Evolutionary conservation across 2,113 vertebrate species (phyloP).

Genomic region (Barbus barbus): DNA sequence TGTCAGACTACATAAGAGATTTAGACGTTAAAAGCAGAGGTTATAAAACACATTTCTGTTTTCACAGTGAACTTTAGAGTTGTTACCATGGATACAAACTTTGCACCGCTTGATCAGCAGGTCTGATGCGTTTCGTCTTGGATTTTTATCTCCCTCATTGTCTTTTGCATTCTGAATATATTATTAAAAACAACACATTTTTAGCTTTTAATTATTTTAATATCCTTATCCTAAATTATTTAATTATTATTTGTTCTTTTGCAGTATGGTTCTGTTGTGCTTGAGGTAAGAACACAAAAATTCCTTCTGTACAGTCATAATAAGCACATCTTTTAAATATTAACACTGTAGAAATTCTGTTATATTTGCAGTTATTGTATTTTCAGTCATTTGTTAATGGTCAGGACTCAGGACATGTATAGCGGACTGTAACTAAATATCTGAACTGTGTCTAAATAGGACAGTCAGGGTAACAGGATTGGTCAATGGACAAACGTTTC

Average conservation of each 20-base stretch:
- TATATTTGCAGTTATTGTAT: neutral
- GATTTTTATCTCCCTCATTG: neutral
- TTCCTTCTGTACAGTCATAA: neutral
- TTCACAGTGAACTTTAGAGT: constrained; percentile 54
- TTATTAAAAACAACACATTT: neutral
- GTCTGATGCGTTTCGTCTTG: constrained; percentile 32
- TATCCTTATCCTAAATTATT: neutral
- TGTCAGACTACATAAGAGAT: neutral
- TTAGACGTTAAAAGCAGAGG: neutral
- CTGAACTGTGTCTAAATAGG: constrained; percentile 56
- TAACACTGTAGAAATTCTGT: neutral
- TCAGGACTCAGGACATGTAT: neutral
- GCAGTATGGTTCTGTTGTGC: constrained; percentile 61
- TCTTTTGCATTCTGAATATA: neutral
- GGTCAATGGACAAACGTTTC: constrained; percentile 70
- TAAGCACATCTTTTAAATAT: neutral
- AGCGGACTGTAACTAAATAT: neutral
- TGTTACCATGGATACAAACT: constrained; percentile 48
- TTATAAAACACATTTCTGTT: neutral
- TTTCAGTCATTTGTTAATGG: neutral
- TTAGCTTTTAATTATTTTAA: neutral
- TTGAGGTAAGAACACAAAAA: constrained; percentile 62
- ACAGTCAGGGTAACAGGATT: constrained; percentile 59
- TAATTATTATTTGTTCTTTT: constrained; percentile 20
- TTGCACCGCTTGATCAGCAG: constrained; percentile 48